Evolutionary conservation across 2,797 vertebrate genomes (phyloP).

Genomic region (Parotocinclus haroldoi): DNA sequence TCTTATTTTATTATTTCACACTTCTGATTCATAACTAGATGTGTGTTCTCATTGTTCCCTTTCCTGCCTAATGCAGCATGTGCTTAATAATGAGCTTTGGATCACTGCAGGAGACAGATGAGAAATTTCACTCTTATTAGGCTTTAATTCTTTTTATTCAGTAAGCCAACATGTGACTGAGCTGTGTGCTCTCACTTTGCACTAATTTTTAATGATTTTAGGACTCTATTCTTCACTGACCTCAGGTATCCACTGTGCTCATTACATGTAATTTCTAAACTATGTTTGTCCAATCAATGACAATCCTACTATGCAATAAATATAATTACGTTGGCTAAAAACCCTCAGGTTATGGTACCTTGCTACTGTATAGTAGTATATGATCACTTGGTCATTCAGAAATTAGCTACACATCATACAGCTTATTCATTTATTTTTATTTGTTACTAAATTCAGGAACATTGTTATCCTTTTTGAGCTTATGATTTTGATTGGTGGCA

Average conservation of each 20-base stretch:
- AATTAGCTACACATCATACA: too few species aligned
- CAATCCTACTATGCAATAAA: too few species aligned
- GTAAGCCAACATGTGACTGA: constrained; percentile 7
- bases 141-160: neutral
- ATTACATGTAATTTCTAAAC: constrained; percentile 3
- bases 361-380: too few species aligned
- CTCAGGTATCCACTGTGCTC: neutral
- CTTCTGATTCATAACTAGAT: neutral
- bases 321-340: too few species aligned
- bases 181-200: neutral
- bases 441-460: too few species aligned
- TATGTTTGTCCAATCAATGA: constrained; percentile 6
- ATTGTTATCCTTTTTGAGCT: too few species aligned
- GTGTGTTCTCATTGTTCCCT: neutral
- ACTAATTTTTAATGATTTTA: constrained; percentile 12
- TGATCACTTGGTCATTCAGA: too few species aligned
- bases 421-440: too few species aligned
- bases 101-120: neutral
- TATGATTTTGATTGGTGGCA: neutral
- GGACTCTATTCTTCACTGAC: neutral
- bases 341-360: too few species aligned
- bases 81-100: neutral
- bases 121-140: neutral
- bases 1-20: too few species aligned
- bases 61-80: neutral